Conservation (phyloP, 2,113 vertebrate species). For the Dendropsophus ebraccatus region DNA sequence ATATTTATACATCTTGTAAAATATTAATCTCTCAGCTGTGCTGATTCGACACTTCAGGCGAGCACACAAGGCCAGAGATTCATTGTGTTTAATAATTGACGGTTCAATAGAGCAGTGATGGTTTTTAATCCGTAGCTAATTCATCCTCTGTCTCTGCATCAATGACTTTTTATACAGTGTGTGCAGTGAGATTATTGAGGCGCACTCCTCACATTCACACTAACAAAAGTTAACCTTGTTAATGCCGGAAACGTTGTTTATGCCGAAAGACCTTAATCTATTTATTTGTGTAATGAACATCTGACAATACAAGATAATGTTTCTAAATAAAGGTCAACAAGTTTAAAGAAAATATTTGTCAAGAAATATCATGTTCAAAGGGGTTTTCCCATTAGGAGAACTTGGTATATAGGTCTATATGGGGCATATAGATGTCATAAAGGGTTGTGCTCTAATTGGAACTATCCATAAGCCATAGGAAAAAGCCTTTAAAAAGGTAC, state of each 20-base stretch:
- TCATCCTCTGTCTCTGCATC: slow-evolving; percentile 48
- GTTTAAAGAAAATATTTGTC: background rate
- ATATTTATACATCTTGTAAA: slow-evolving; percentile 55
- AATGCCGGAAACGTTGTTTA: background rate
- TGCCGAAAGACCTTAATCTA: background rate
- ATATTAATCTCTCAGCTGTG: slow-evolving; percentile 55
- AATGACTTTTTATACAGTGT: slow-evolving; percentile 31
- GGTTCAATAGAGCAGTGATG: slow-evolving; percentile 59
- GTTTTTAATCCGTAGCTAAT: slow-evolving; percentile 58
- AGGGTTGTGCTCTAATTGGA: too few relatives aligned
- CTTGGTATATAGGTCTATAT: too few relatives aligned
- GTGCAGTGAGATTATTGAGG: slow-evolving; percentile 14
- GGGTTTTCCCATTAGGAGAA: too few relatives aligned
- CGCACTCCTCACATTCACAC: slow-evolving; percentile 13
- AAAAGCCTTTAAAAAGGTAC: too few relatives aligned
- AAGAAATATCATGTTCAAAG: too few relatives aligned
- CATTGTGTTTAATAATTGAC: slow-evolving; percentile 58
- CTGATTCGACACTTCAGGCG: slow-evolving; percentile 48
- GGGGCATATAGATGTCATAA: too few relatives aligned
- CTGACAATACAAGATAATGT: background rate
- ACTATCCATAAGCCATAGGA: too few relatives aligned
- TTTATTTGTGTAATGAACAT: background rate
- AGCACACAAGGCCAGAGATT: slow-evolving; percentile 50
- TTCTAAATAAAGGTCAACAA: background rate
- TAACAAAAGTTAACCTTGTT: slow-evolving; percentile 43